Evolutionary conservation across 1,140 invertebrate species (phyloP), one percentile per base, ranked within the genome.

Genomic region (Musca vetustissima): DNA sequence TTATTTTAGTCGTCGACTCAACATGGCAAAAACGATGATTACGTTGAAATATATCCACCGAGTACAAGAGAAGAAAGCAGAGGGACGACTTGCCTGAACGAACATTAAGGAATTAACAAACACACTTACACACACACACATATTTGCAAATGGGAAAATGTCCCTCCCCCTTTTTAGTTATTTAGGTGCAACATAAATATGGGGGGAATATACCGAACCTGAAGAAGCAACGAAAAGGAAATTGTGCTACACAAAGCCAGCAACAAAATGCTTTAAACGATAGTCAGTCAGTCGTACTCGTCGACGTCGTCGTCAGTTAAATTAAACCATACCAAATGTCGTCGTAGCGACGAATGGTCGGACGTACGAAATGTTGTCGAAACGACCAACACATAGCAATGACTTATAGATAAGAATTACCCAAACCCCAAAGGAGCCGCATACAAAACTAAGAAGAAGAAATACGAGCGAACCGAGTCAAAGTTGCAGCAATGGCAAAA

Each of bases 31-130:
- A 19, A 17, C 49, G n/a, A 50, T 57, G 25, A 57, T 43, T 43
- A 13, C 11, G 53, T 15, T 28, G 22, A 57, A 57, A 28, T 28
- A 53, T 19, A 50, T 13, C 4, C 24, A 25, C n/a, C n/a, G n/a
- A n/a, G n/a, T n/a, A n/a, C n/a, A 13, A 21, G 14, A 24, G 13
- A 57, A 14, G 53, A 28, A n/a, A 11, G 25, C 22, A 13, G 28
- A 17, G 17, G 36, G 57, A 61, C 28, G 17, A 43, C n/a, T n/a
- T 43, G 25, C 53, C n/a, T n/a, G n/a, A 57, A 57, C n/a, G 53
- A 57, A 61, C 36, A 61, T 61, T 28, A 61, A 61, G 57, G 28
- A 61, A 61, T 61, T 61, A 61, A 61, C 28, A 61, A n/a, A 61
- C 15, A 57, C 24, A 32, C 55, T 7, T 6, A 32, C 55, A 32